Evolutionary conservation across 1,140 invertebrate species (phyloP), one percentile per base, ranked within the genome.

Genomic region (Gryllus bimaculatus): DNA sequence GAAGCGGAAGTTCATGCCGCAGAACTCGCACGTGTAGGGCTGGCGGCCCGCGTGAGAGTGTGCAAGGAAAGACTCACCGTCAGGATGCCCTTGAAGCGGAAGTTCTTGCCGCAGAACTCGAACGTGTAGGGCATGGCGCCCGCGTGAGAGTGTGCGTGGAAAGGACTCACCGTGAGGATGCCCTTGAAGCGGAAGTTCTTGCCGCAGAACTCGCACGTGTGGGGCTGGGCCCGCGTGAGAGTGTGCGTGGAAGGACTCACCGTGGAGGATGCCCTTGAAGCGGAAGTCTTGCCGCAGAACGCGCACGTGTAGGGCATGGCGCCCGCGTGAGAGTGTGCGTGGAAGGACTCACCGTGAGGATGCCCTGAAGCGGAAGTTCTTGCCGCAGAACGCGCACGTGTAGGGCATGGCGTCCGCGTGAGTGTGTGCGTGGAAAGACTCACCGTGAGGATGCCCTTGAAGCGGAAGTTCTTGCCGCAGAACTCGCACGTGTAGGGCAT

Each of bases 301-400:
- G 78, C 79, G 54, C 79, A 80, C n/a, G 75, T 77, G 47, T 80
- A 80, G 15, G 79, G 79, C 79, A 80, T 80, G 75, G 79, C 79
- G 8, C 89, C 90, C 18, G 90, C 91, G 39, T 26, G n/a, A 20
- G 49, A 21, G n/a, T n/a, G n/a, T n/a, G n/a, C n/a, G n/a, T n/a
- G n/a, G n/a, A n/a, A n/a, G n/a, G 54, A 80, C 78, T 79, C 78
- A 80, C 80, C n/a, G 78, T 79, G 18, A 80, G 78, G 39, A 80
- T 79, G 21, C 80, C 80, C 49, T 80, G 75, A 80, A 80, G 21
- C 78, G 73, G 78, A 84, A 84, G 77, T 80, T 78, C 77, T 80
- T 80, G 76, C 79, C 79, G 73, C 79, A 80, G 73, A 80, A 80
- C 77, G 78, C 79, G 73, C 79, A 80, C 8, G 76, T 78, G 48